Base-by-base conservation (phyloP, 2,113 vertebrate species). In the Leucopsar rothschildi region DNA sequence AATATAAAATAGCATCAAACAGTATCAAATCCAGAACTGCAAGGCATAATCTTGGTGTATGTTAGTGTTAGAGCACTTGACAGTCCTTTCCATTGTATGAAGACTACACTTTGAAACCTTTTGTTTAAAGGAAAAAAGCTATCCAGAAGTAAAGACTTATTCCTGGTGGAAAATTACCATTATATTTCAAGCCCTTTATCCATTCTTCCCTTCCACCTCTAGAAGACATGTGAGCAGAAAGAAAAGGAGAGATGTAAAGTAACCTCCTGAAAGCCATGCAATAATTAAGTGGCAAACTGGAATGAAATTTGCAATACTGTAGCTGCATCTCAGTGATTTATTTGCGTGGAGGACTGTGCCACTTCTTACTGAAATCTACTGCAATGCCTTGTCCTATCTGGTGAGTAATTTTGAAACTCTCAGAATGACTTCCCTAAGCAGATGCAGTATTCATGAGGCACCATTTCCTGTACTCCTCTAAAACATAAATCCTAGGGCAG, bases 321-420 rank as follows among this genome's bases (percentile, higher is more conserved):
- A 73, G 35, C 25, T 65, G 37, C 25, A 71, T 52, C 28, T 81
- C 40, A 82, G 31, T 79, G 57, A 52, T 71, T 44, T 94, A 52
- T 71, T 44, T 94, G 56, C 0, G 0, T 75, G 59, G 82, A 25
- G 68, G 19, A 37, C 13, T 0, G 1, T 63, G 63, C 37, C 12
- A 33, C 37, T 64, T 68, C 53, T 60, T 33, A 39, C 31, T 69
- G 70, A 60, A 68, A 14, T 40, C 28, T 69, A 27, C 20, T 45
- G 66, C 40, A 85, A 12, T 45, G n/a, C 0, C 0, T 75, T 69
- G 19, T 37, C 11, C 37, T 24, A 18, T 69, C 82, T 88, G 64
- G 15, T 69, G 72, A 73, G 3, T 21, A 71, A 25, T 72, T 89
- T 56, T 82, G 35, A 64, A 79, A 75, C 0, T 4, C 20, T 49